These are phyloP conservation scores for Sinocyclocheilus anshuiensis DNA, from an alignment of 2,113 vertebrate species.

Conservation along the genomic window DNA sequence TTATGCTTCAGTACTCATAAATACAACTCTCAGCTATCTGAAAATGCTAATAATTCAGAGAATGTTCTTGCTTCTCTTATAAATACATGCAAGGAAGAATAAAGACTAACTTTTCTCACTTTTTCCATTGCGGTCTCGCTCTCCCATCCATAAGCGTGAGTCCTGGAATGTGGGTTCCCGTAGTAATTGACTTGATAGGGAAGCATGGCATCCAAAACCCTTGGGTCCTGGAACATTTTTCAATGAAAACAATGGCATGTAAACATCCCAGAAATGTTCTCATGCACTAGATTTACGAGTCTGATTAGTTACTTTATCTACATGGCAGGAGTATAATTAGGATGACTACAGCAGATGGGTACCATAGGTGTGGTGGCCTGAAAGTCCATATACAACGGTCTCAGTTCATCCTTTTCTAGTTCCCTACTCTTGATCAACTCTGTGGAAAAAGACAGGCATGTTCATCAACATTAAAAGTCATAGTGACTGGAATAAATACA, in stretches of 20 bases:
- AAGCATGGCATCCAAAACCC: constrained; percentile 94
- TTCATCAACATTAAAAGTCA: not conserved
- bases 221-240: constrained; percentile 81
- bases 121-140: constrained; percentile 90
- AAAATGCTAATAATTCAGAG: not conserved
- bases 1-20: constrained; percentile 1
- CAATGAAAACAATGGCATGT: constrained; percentile 22
- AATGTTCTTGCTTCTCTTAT: not conserved
- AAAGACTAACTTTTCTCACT: constrained; percentile 78
- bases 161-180: constrained; percentile 97
- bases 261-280: constrained; percentile 4
- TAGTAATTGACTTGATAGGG: constrained; percentile 90
- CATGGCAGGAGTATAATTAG: not conserved
- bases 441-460: constrained; percentile 38
- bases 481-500: not conserved
- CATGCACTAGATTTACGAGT: too few species aligned
- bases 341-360: constrained; percentile 38
- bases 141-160: constrained; percentile 96
- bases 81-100: not conserved
- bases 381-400: constrained; percentile 96
- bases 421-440: constrained; percentile 68
- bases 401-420: constrained; percentile 66
- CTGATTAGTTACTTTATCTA: not conserved
- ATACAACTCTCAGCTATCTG: not conserved
- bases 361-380: constrained; percentile 95